These are phyloP conservation scores for Heliconius eleuchia DNA, from an alignment of 1,140 invertebrate genomes.

Conservation along the genomic window DNA sequence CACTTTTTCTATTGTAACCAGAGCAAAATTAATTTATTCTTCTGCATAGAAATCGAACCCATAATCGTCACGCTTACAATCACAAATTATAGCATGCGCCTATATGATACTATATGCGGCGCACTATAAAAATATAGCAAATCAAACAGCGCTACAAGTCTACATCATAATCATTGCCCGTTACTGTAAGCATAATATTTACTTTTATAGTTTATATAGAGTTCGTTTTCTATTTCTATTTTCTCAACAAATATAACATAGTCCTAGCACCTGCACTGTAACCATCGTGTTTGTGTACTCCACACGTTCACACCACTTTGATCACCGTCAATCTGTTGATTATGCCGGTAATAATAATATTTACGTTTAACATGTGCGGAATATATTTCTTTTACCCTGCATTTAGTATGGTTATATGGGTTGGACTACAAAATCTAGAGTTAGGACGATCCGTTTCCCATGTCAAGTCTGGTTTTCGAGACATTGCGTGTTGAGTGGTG, in stretches of 20 bases:
- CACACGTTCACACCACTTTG: neutral
- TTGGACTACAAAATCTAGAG: neutral
- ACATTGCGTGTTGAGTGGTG: no score
- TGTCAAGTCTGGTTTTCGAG: no score
- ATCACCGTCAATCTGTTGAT: constrained; percentile 10
- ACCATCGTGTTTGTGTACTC: neutral
- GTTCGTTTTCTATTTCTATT: neutral
- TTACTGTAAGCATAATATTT: neutral
- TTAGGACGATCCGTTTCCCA: no score
- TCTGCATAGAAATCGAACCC: no score
- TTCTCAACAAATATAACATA: neutral
- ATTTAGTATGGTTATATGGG: neutral
- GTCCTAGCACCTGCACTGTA: neutral
- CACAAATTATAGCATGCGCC: no score
- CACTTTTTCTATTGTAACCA: no score
- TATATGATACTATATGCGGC: no score
- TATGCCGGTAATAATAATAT: constrained; percentile 1
- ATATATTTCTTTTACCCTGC: neutral
- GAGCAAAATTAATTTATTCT: no score
- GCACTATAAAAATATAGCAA: neutral
- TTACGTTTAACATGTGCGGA: neutral
- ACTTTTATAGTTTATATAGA: neutral
- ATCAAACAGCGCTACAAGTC: no score
- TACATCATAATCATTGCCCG: neutral
- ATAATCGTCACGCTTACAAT: no score